A percentile compares a stretch with the other conserved stretches of the same genome.
Evolutionary conservation across 2,113 vertebrate species (phyloP).

Genomic region (Hystrix brachyura): DNA sequence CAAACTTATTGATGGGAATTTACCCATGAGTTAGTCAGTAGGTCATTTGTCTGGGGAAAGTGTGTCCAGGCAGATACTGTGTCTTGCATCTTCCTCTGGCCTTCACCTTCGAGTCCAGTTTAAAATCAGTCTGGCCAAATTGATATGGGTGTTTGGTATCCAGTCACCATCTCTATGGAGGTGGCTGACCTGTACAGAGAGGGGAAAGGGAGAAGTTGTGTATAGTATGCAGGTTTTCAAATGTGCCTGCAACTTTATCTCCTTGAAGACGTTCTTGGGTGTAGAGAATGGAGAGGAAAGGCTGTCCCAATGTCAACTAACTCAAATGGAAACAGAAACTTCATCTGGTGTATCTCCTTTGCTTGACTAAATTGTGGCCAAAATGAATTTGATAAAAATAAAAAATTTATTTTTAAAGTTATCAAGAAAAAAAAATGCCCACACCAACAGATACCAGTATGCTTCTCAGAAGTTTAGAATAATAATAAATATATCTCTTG

Average conservation of each 20-base stretch:
- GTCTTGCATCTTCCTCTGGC: slow-evolving; percentile 28
- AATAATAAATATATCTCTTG: background rate
- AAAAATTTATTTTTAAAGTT: slow-evolving; percentile 46
- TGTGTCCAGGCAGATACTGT: slow-evolving; percentile 63
- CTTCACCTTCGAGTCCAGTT: slow-evolving; percentile 42
- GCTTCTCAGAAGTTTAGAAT: slow-evolving; percentile 5
- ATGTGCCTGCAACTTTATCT: background rate
- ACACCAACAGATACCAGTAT: background rate
- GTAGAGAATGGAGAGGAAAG: background rate
- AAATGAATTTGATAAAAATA: slow-evolving; percentile 25
- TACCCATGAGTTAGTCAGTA: slow-evolving; percentile 61
- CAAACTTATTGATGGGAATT: slow-evolving; percentile 65
- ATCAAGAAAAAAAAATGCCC: background rate
- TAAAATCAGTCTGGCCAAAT: slow-evolving; percentile 54
- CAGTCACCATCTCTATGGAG: background rate
- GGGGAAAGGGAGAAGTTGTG: background rate
- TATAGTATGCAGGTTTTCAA: background rate
- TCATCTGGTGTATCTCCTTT: background rate
- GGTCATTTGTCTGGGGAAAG: slow-evolving; percentile 63
- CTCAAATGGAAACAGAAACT: background rate
- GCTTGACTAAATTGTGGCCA: background rate
- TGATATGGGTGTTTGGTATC: background rate
- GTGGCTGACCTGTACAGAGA: background rate
- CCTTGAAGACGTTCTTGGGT: background rate
- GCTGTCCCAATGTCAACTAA: background rate